Conservation (phyloP, 2,888 invertebrate species). For the Lepeophtheirus nordmannii region DNA sequence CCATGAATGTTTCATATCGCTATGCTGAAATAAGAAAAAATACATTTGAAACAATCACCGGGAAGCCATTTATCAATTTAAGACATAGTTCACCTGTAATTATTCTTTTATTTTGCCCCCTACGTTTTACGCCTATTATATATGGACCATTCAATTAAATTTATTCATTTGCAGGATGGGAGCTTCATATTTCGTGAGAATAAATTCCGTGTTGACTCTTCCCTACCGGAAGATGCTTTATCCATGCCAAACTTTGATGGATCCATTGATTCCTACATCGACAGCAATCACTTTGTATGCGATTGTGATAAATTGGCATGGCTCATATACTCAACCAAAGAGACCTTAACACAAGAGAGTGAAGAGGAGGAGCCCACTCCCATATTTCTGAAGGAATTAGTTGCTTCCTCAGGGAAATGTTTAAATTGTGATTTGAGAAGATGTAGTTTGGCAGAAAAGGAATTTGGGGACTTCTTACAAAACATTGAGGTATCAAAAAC, state of each 20-base stretch:
- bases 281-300: conserved; percentile 15
- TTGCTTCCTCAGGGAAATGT: neutral
- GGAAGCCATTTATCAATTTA: conserved; percentile 9
- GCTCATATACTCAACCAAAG: neutral
- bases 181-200: conserved; percentile 11
- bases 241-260: conserved; percentile 9
- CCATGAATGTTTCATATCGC: neutral
- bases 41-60: conserved; percentile 1
- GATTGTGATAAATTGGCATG: conserved; percentile 4
- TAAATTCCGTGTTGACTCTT: neutral
- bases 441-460: neutral
- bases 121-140: too few relatives aligned
- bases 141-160: neutral
- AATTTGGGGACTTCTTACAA: neutral
- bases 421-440: neutral
- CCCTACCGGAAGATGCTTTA: neutral
- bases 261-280: neutral
- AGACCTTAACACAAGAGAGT: neutral
- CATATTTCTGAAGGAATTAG: conserved; percentile 3
- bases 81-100: neutral
- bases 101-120: too few relatives aligned
- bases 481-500: too few relatives aligned
- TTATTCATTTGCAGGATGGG: conserved; percentile 1
- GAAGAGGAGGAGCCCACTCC: neutral
- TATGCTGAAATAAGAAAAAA: neutral